Evolutionary conservation across 2,113 vertebrate genomes (phyloP).

Genomic region (Microtus pennsylvanicus): DNA sequence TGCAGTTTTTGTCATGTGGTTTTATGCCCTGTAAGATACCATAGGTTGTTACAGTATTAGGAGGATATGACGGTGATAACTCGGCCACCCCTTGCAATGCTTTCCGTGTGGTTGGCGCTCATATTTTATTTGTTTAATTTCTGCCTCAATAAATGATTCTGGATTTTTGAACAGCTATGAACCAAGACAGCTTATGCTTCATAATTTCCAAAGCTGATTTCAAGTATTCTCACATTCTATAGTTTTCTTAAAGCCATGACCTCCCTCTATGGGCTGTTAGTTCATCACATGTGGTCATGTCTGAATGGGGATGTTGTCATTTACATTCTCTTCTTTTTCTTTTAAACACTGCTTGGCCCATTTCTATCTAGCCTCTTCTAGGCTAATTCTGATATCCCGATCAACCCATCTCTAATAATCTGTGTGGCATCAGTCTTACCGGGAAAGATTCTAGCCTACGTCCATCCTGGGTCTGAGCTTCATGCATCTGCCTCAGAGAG

Average conservation of each 20-base stretch:
- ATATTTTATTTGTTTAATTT: neutral
- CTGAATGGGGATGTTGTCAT: neutral
- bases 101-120: neutral
- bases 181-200: neutral
- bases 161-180: neutral
- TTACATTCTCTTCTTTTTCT: too few species aligned
- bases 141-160: neutral
- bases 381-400: too few species aligned
- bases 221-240: neutral
- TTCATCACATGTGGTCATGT: fast-evolving
- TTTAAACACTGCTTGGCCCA: too few species aligned
- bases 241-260: neutral
- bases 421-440: too few species aligned
- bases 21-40: neutral
- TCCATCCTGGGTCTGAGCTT: too few species aligned
- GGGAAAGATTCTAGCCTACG: too few species aligned
- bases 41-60: neutral
- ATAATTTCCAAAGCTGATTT: slow-evolving; percentile 36
- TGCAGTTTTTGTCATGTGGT: neutral
- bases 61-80: neutral
- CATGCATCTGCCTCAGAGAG: too few species aligned
- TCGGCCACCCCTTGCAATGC: fast-evolving
- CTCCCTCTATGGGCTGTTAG: neutral
- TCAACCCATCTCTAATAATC: too few species aligned
- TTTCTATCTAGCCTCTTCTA: too few species aligned